phyloP scores from a whole-genome alignment of 1,140 invertebrate species.

The Penaeus japonicus region DNA sequence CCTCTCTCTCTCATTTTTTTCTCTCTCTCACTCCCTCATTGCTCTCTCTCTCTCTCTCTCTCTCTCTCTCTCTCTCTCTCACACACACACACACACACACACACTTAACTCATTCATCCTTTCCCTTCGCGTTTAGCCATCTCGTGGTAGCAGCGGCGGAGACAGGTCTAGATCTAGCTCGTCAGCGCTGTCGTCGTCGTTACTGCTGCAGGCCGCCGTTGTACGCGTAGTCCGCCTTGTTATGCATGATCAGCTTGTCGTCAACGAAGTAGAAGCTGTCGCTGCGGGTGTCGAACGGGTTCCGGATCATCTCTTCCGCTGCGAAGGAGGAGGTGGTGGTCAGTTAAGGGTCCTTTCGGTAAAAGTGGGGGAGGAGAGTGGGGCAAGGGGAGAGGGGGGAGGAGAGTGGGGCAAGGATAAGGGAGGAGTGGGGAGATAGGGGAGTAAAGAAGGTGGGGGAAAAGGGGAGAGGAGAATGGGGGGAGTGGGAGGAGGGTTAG shows the following conservation, averaged over 20 bases:
- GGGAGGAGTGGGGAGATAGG: background rate
- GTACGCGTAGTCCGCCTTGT: slow-evolving; percentile 97
- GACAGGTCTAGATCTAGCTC: background rate
- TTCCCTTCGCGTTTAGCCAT: no score
- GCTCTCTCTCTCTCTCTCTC: no score
- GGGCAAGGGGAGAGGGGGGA: background rate
- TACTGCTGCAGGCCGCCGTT: slow-evolving; percentile 69
- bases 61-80: no score
- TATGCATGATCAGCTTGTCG: slow-evolving; percentile 97
- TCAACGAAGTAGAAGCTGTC: slow-evolving; percentile 99
- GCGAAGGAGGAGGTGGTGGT: slow-evolving; percentile 46
- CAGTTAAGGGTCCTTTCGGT: no score
- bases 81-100: no score
- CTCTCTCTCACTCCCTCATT: no score
- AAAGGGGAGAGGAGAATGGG: no score
- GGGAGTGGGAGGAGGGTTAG: no score
- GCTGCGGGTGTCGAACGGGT: slow-evolving; percentile 95
- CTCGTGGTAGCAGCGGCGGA: no score
- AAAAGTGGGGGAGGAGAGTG: background rate
- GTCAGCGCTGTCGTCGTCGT: background rate
- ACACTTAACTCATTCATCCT: no score
- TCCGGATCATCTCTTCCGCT: slow-evolving; percentile 96
- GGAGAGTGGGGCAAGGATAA: background rate
- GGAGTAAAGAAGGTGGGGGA: no score
- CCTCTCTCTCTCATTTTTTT: no score